Base-by-base conservation (phyloP, 2,888 invertebrate genomes). In the Erebia epiphron region DNA sequence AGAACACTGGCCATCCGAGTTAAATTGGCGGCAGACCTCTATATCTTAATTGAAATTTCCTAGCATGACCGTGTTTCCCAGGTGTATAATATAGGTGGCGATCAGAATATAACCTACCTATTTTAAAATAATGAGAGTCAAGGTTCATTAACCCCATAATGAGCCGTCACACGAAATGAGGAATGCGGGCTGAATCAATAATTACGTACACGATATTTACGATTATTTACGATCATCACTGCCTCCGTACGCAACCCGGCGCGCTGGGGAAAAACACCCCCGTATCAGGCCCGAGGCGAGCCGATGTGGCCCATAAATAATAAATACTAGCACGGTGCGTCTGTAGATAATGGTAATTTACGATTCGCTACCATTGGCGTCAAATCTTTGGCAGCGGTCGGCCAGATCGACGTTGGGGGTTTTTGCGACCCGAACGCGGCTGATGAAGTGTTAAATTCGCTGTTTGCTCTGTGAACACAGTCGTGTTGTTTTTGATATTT, bases 261-360 rank as follows among this genome's bases (percentile, higher is more conserved):
- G 83, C 80, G 21, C 10, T 75, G 79, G 79, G 83, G 86, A 88
- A 90, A 90, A 91, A 89, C 84, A 80, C 81, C 83, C 86, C 86
- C 86, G 81, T 82, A 73, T 77, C 84, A 80, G 79, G 83, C 89
- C 88, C 83, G 86, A 79, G 90, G 89, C 89, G 86, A 86, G 85
- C 83, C 90, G 87, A 88, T 89, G 87, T 89, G 87, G 79, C 88
- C 90, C 92, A 93, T 94, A 94, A 94, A 94, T 93, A 94, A 93
- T 93, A 93, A 93, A 92, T 88, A 90, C 87, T 88, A 91, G 88
- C 88, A 84, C 89, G 83, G 89, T 86, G 85, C 88, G 91, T 91
- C 92, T 91, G 89, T 86, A 92, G 93, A 93, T 94, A 94, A 92
- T 93, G 90, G 92, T 93, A 92, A 93, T 92, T 92, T 93, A 94